Evolutionary conservation across 1,140 invertebrate genomes (phyloP).

Genomic region (Macrocentrus cingulum): DNA sequence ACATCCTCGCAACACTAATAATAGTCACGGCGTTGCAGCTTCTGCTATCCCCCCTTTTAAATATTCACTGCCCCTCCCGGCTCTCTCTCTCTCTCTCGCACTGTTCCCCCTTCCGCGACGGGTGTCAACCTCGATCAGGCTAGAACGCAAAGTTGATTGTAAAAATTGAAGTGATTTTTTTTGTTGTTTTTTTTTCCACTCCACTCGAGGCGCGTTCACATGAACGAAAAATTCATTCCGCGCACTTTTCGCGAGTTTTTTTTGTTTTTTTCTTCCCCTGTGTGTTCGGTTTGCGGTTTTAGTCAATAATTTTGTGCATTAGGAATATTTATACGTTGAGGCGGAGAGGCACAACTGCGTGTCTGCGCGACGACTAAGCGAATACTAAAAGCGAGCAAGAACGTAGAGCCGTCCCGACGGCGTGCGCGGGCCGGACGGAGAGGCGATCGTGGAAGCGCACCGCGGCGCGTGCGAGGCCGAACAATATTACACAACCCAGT

Average conservation of each 20-base stretch:
- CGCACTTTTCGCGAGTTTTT: too few relatives aligned
- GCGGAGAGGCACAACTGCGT: constrained; percentile 5
- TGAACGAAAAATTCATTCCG: too few relatives aligned
- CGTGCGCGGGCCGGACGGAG: constrained; percentile 14
- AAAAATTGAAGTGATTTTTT: constrained; percentile 11
- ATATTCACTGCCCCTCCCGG: not conserved
- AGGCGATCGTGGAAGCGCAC: constrained; percentile 17
- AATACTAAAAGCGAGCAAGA: constrained; percentile 28
- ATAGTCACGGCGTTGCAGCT: constrained; percentile 20
- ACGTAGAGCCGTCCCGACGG: constrained; percentile 8
- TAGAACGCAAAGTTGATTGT: constrained; percentile 11
- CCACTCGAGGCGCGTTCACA: not conserved
- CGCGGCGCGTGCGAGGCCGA: constrained; percentile 18
- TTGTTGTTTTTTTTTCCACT: not conserved
- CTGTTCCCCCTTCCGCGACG: not conserved
- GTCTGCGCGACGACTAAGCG: constrained; percentile 18
- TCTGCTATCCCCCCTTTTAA: constrained; percentile 28
- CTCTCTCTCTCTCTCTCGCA: constrained; percentile 23
- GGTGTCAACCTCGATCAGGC: constrained; percentile 7
- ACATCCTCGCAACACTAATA: constrained; percentile 28
- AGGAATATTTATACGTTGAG: not conserved
- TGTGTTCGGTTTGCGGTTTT: too few relatives aligned
- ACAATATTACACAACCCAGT: constrained; percentile 28
- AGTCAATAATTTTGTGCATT: not conserved
- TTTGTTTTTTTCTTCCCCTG: not conserved